A percentile compares a stretch with the other conserved stretches of the same genome.
Evolutionary conservation across 1,140 invertebrate species (phyloP).

Genomic region (Drosophila nasuta): DNA sequence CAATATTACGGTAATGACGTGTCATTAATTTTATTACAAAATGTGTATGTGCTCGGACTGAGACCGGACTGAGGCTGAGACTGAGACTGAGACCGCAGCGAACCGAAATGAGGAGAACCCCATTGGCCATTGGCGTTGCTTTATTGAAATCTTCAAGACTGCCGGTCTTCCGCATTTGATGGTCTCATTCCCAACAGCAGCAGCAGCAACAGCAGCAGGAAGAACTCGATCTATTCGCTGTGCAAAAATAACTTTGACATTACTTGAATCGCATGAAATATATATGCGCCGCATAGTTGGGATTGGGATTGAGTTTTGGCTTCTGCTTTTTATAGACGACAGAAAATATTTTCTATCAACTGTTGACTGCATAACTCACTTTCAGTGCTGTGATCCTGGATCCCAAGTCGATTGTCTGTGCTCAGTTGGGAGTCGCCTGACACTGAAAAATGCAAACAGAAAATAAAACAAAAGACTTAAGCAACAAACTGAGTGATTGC

Average conservation of each 20-base stretch:
- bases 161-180: constrained; percentile 80
- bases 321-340: constrained; percentile 24
- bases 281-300: constrained; percentile 46
- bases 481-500: constrained; percentile 83
- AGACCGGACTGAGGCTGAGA: neutral
- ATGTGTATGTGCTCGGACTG: constrained; percentile 59
- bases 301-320: constrained; percentile 9
- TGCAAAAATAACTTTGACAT: constrained; percentile 63
- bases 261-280: constrained; percentile 65
- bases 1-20: constrained; percentile 84
- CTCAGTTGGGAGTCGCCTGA: constrained; percentile 49
- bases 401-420: constrained; percentile 64
- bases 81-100: neutral
- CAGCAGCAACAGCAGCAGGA: neutral
- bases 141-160: constrained; percentile 77
- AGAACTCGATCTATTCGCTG: neutral
- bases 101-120: constrained; percentile 4
- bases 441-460: constrained; percentile 83
- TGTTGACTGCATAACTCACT: constrained; percentile 81
- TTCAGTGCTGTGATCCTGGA: constrained; percentile 19
- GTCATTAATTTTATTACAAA: constrained; percentile 85
- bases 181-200: constrained; percentile 4
- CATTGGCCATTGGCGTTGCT: constrained; percentile 63
- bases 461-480: constrained; percentile 83
- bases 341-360: constrained; percentile 74